A percentile compares a stretch with the other conserved stretches of the same genome.
These are phyloP conservation scores for Pristionchus entomophagus DNA, from an alignment of 2,888 invertebrate species.

Conservation along the genomic window DNA sequence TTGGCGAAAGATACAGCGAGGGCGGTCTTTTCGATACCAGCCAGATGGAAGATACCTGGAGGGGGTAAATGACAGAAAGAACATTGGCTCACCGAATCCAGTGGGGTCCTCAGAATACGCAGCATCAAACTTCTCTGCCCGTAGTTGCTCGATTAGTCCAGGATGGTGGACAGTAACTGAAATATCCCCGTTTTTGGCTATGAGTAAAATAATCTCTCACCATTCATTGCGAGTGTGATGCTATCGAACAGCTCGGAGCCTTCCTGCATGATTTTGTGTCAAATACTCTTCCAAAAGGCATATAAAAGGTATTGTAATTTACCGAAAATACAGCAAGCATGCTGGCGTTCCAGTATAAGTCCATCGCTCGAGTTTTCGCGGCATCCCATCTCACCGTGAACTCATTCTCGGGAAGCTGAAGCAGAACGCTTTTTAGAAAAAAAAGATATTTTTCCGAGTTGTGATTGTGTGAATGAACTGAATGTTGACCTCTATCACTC, in stretches of 20 bases:
- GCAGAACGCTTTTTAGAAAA: too few relatives aligned
- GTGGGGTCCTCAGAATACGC: background rate
- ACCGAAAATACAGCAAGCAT: background rate
- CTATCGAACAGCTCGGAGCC: background rate
- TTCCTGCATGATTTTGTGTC: background rate
- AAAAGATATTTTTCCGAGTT: too few relatives aligned
- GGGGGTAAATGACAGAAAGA: too few relatives aligned
- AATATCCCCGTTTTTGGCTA: too few relatives aligned
- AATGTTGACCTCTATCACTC: background rate
- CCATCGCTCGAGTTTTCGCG: background rate
- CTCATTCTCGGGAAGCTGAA: constrained; percentile 21
- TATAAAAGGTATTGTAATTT: background rate
- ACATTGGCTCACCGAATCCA: background rate
- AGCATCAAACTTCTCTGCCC: background rate
- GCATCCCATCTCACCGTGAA: background rate
- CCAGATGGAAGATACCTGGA: background rate
- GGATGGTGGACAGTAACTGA: background rate
- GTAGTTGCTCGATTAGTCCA: constrained; percentile 9
- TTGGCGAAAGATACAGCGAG: background rate
- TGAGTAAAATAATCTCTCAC: background rate
- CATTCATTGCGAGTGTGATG: background rate
- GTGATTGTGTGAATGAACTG: too few relatives aligned
- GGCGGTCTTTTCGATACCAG: background rate
- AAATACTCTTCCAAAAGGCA: background rate
- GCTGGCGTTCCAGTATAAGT: background rate